A percentile compares a stretch with the other conserved stretches of the same genome.
Evolutionary conservation across 2,888 invertebrate species (phyloP).

Genomic region (Papilio gigon): DNA sequence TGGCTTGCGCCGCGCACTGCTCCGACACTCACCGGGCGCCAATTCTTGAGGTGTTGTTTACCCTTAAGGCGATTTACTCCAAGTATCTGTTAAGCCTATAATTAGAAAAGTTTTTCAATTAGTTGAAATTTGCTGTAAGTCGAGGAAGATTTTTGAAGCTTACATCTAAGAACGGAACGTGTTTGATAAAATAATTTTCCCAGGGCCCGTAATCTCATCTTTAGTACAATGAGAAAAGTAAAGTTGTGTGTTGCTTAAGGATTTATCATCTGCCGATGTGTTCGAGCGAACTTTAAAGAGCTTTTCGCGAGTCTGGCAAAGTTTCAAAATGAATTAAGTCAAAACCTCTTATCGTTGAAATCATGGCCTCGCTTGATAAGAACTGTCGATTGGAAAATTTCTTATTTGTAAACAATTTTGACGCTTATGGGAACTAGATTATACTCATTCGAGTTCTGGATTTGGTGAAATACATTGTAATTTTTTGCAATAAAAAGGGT

Average conservation of each 20-base stretch:
- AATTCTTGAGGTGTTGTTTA: constrained; percentile 80
- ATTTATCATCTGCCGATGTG: constrained; percentile 40
- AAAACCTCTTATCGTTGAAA: constrained; percentile 32
- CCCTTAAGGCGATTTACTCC: constrained; percentile 79
- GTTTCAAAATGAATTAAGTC: constrained; percentile 39
- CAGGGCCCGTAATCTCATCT: constrained; percentile 40
- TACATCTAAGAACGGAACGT: constrained; percentile 59
- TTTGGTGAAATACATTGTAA: too few species aligned
- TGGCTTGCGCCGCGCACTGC: constrained; percentile 43
- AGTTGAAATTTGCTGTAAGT: constrained; percentile 79
- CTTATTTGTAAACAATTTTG: constrained; percentile 14
- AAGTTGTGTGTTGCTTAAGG: constrained; percentile 41
- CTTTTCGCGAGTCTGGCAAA: constrained; percentile 33
- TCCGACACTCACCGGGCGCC: constrained; percentile 58
- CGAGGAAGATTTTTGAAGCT: constrained; percentile 75
- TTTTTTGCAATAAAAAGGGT: too few species aligned
- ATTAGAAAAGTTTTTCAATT: constrained; percentile 83
- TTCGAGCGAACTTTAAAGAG: constrained; percentile 32
- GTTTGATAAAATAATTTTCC: constrained; percentile 54
- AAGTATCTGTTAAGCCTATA: constrained; percentile 81
- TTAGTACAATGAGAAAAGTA: constrained; percentile 39
- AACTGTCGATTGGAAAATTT: constrained; percentile 25
- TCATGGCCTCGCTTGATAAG: constrained; percentile 18
- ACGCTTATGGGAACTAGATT: not conserved
- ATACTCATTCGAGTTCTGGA: too few species aligned